Conservation (phyloP, 2,888 invertebrate species). For the Adineta ricciae region DNA sequence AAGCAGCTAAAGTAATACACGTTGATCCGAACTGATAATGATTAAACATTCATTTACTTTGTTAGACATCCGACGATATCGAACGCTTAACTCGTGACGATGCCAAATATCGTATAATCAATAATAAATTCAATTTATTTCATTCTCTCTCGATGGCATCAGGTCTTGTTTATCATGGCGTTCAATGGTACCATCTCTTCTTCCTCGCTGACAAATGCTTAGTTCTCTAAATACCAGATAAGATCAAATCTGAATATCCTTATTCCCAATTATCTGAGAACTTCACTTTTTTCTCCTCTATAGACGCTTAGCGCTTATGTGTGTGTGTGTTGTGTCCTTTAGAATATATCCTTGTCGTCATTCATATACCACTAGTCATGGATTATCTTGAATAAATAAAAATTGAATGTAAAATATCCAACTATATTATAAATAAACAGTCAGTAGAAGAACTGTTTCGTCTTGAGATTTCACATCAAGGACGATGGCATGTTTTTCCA, state of each 20-base stretch:
- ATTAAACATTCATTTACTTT: not conserved
- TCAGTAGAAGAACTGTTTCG: no score
- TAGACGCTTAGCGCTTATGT: not conserved
- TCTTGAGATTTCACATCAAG: no score
- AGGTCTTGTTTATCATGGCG: not conserved
- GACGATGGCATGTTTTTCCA: no score
- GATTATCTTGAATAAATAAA: not conserved
- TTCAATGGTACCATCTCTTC: constrained; percentile 18
- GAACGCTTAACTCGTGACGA: not conserved
- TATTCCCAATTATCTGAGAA: not conserved
- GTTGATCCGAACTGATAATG: not conserved
- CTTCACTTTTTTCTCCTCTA: not conserved
- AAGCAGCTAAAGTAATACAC: not conserved
- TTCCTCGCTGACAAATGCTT: constrained; percentile 19
- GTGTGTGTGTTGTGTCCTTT: not conserved
- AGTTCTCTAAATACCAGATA: not conserved
- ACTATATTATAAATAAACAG: no score
- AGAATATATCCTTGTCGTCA: not conserved
- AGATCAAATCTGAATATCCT: not conserved
- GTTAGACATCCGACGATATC: not conserved
- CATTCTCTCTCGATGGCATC: not conserved
- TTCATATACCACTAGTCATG: not conserved
- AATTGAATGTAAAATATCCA: not conserved
- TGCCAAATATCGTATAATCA: not conserved
- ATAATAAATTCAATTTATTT: constrained; percentile 15